Percentiles rank a stretch among this genome's conserved stretches.
Evolutionary conservation across 2,888 invertebrate species (phyloP).

Genomic region (Epinotia nisella): DNA sequence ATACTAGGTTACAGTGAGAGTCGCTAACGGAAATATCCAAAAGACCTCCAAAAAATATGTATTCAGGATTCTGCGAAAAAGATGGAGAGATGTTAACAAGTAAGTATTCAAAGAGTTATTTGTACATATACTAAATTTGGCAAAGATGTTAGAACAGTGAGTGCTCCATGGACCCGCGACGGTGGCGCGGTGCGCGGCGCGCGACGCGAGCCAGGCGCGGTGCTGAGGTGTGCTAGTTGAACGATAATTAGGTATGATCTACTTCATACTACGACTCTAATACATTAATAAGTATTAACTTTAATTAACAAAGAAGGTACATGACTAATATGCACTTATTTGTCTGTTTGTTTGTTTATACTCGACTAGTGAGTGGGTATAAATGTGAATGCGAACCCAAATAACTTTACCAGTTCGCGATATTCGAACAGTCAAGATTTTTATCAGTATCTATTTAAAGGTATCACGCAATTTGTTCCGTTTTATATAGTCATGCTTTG

Average conservation of each 20-base stretch:
- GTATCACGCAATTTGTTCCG: neutral
- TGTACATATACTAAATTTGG: slow-evolving; percentile 64
- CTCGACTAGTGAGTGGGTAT: slow-evolving; percentile 27
- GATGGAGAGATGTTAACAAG: slow-evolving; percentile 57
- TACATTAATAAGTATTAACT: slow-evolving; percentile 55
- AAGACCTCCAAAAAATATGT: slow-evolving; percentile 76
- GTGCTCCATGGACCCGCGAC: slow-evolving; percentile 37
- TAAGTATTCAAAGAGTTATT: slow-evolving; percentile 53
- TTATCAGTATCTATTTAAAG: neutral
- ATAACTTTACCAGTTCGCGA: slow-evolving; percentile 17
- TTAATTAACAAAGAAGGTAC: slow-evolving; percentile 51
- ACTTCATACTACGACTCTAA: slow-evolving; percentile 59
- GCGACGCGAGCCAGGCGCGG: slow-evolving; percentile 45
- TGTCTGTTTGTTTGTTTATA: slow-evolving; percentile 48
- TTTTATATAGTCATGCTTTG: too few species aligned
- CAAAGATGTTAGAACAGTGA: slow-evolving; percentile 53
- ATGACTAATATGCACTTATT: slow-evolving; percentile 54
- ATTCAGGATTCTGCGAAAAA: slow-evolving; percentile 66
- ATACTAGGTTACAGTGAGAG: slow-evolving; percentile 66
- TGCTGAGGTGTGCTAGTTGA: slow-evolving; percentile 51
- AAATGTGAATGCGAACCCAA: slow-evolving; percentile 24
- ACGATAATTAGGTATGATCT: slow-evolving; percentile 54
- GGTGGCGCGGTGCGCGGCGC: slow-evolving; percentile 43
- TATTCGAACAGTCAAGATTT: neutral
- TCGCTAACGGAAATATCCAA: slow-evolving; percentile 78